Evolutionary conservation across 2,797 vertebrate species (phyloP), one percentile per base, ranked within the genome.

Genomic region (Margarornis squamiger): DNA sequence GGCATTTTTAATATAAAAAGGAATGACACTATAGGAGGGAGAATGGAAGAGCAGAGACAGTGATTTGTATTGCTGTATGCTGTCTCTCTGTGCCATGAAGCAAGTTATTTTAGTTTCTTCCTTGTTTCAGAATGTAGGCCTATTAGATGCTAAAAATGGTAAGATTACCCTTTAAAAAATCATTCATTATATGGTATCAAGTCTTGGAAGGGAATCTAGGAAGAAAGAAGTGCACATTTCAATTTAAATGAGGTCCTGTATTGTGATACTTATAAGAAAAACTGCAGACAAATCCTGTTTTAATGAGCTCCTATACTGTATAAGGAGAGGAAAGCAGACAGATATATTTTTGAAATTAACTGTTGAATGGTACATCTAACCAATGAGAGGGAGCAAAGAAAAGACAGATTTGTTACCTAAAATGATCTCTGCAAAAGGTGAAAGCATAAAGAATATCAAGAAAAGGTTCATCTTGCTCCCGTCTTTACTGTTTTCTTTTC

Each of bases 121-220:
- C 54, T 94, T 95, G 63, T 95, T 95, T 96, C 79, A 86, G 74
- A 92, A 92, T 82, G 57, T 82, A 88, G 89, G 58, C 55, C 82
- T 91, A 86, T 90, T 86, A 94, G 45, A 79, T 92, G 39, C 67
- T 93, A 95, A 96, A 93, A 96, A 86, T 59, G 21, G 66, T 52
- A 82, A 90, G 59, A 90, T 48, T 94, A 63, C 16, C 55, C 48
- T 93, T 93, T 85, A 63, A 88, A 91, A 95, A 92, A 76, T 46
- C 66, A 49, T 85, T 92, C 87, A 76, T 93, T 93, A 71, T 76
- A 62, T 49, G 20, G 14, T 54, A 88, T 81, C 48, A 76, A 75
- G 30, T 39, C 71, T 93, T 94, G 71, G 62, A 94, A 93, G 8
- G 15, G 34, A 93, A 29, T 88, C 82, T 90, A 46, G 32, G 59